Evolutionary conservation across 2,113 vertebrate species (phyloP).

Genomic region (Perca schrenkii): DNA sequence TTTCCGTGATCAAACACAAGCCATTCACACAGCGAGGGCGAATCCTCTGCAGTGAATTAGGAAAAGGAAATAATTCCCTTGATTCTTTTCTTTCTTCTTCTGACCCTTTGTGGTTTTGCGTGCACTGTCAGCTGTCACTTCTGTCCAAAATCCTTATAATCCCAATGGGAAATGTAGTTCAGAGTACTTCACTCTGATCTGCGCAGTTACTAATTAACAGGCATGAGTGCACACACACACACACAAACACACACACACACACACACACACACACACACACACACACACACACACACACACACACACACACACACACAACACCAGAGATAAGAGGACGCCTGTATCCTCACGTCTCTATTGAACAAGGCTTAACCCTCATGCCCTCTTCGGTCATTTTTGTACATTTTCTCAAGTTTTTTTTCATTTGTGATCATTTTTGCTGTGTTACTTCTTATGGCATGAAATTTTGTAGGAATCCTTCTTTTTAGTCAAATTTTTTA

Average conservation of each 20-base stretch:
- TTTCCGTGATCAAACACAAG: too few relatives aligned
- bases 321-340: slow-evolving; percentile 21
- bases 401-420: too few relatives aligned
- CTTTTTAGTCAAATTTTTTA: too few relatives aligned
- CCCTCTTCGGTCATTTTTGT: too few relatives aligned
- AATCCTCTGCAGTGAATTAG: slow-evolving; percentile 30
- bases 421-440: too few relatives aligned
- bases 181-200: slow-evolving; percentile 27
- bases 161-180: slow-evolving; percentile 67
- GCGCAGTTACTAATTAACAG: slow-evolving; percentile 18
- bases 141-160: slow-evolving; percentile 46
- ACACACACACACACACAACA: too few relatives aligned
- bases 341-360: slow-evolving; percentile 19
- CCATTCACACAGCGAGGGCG: not conserved
- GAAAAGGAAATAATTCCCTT: slow-evolving; percentile 19
- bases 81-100: slow-evolving; percentile 11
- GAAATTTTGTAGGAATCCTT: too few relatives aligned
- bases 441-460: too few relatives aligned
- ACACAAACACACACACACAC: too few relatives aligned
- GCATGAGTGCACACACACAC: slow-evolving; percentile 9
- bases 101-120: slow-evolving; percentile 37
- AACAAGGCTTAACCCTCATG: not conserved
- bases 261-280: too few relatives aligned
- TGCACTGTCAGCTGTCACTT: slow-evolving; percentile 48
- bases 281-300: too few relatives aligned